phyloP scores from a whole-genome alignment of 2,113 vertebrate species.

The Daphoenositta chrysoptera region DNA sequence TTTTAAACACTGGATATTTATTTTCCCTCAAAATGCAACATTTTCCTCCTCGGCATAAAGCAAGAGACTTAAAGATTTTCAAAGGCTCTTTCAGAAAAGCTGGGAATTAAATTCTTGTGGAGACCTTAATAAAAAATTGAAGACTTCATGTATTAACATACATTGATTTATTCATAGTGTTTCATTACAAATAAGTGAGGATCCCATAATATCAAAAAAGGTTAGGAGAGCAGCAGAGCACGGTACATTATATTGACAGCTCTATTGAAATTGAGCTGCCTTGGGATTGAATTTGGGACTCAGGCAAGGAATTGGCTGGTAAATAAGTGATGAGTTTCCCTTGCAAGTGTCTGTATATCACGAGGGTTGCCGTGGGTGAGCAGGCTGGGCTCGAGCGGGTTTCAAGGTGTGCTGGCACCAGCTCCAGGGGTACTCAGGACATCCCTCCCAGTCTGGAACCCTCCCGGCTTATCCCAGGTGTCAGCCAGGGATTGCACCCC shows the following conservation, averaged over 20 bases:
- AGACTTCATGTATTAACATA: slow-evolving; percentile 78
- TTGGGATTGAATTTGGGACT: slow-evolving; percentile 73
- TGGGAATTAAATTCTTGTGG: slow-evolving; percentile 69
- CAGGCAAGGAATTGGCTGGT: slow-evolving; percentile 66
- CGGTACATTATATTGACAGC: slow-evolving; percentile 76
- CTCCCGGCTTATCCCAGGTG: neutral
- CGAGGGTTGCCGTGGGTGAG: neutral
- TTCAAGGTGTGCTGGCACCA: neutral
- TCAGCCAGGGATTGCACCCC: neutral
- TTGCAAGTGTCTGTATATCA: slow-evolving; percentile 49
- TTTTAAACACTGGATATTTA: neutral
- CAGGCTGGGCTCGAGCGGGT: neutral
- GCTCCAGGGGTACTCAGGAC: neutral
- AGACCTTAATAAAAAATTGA: slow-evolving; percentile 77
- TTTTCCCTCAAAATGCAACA: neutral
- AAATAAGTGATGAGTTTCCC: slow-evolving; percentile 78
- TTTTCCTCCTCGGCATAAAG: slow-evolving; percentile 11
- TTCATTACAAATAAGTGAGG: slow-evolving; percentile 81
- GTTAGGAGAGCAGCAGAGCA: slow-evolving; percentile 71
- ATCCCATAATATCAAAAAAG: slow-evolving; percentile 71
- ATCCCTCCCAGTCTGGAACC: neutral
- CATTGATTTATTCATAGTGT: slow-evolving; percentile 86
- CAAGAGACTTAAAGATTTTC: slow-evolving; percentile 60
- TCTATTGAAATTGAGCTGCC: slow-evolving; percentile 66
- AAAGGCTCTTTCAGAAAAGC: slow-evolving; percentile 64